These are phyloP conservation scores for Porites evermanni DNA, from an alignment of 92 coral and sea anemone species.

Conservation along the genomic window DNA sequence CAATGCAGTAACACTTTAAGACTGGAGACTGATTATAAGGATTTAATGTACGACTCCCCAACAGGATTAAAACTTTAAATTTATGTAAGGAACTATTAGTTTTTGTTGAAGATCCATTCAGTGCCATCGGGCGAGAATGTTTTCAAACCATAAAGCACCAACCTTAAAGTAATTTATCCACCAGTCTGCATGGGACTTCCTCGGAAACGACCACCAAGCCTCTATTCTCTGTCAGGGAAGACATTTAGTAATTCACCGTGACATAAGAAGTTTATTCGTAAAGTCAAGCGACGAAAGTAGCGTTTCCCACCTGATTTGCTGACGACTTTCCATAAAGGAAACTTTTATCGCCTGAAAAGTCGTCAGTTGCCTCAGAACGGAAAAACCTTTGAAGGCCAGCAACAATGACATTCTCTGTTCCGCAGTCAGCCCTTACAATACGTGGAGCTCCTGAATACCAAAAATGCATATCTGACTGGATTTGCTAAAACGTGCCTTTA, in stretches of 20 bases:
- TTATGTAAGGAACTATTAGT: too few species aligned
- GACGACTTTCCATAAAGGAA: background rate
- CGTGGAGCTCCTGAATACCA: background rate
- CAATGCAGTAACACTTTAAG: background rate
- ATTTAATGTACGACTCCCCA: too few species aligned
- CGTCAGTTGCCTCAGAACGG: slow-evolving; percentile 1
- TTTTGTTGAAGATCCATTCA: too few species aligned
- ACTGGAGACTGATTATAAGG: background rate
- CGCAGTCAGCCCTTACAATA: slow-evolving; percentile 23
- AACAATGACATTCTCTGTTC: slow-evolving; percentile 13
- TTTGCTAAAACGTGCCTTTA: too few species aligned
- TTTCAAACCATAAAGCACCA: background rate
- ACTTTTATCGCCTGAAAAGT: slow-evolving; percentile 1
- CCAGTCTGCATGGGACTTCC: slow-evolving; percentile 29
- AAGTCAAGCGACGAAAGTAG: background rate
- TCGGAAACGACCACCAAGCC: slow-evolving; percentile 40
- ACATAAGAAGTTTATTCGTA: too few species aligned
- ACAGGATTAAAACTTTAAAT: too few species aligned
- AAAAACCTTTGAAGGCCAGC: slow-evolving; percentile 3
- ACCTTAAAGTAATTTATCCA: slow-evolving; percentile 46
- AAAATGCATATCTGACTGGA: background rate
- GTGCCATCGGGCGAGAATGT: background rate
- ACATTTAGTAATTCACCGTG: too few species aligned
- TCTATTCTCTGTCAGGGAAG: slow-evolving; percentile 30
- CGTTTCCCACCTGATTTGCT: background rate